A percentile compares a stretch with the other conserved stretches of the same genome.
These are phyloP conservation scores for Trissoscelio sp. DNA, from an alignment of 2,888 invertebrate species.

Conservation along the genomic window DNA sequence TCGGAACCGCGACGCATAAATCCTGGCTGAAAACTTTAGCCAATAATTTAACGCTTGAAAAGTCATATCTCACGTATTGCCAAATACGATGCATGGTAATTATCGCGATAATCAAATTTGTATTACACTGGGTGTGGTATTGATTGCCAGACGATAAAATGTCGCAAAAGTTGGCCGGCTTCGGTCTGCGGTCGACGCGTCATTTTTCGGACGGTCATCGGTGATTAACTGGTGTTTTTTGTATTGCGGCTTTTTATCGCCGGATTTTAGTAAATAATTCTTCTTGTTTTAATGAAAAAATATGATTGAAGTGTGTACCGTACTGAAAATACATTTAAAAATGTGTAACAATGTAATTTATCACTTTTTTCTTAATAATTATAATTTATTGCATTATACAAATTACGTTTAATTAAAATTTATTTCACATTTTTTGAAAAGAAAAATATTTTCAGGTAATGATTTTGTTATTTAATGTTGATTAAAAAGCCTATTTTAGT, in stretches of 20 bases:
- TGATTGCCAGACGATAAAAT: conserved; percentile 27
- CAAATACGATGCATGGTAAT: conserved; percentile 43
- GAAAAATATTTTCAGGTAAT: too few species aligned
- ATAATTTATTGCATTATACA: too few species aligned
- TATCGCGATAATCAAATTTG: conserved; percentile 58
- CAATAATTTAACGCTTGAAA: conserved; percentile 59
- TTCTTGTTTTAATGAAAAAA: too few species aligned
- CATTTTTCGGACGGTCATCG: conserved; percentile 24
- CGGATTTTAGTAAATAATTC: not conserved
- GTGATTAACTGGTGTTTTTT: conserved; percentile 4
- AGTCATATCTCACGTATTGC: conserved; percentile 55
- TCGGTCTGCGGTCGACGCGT: conserved; percentile 17
- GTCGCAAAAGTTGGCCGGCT: conserved; percentile 22
- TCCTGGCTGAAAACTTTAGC: conserved; percentile 44
- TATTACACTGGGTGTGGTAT: conserved; percentile 39
- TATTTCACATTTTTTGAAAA: too few species aligned
- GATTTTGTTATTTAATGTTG: too few species aligned
- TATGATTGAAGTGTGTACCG: too few species aligned
- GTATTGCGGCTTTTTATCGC: not conserved
- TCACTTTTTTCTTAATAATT: too few species aligned
- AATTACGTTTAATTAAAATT: too few species aligned
- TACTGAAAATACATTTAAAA: too few species aligned
- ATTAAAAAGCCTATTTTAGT: too few species aligned
- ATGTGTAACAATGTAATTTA: too few species aligned
- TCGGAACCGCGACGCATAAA: conserved; percentile 48